Evolutionary conservation across 2,113 vertebrate genomes (phyloP), one percentile per base, ranked within the genome.

Genomic region (Malurus melanocephalus): DNA sequence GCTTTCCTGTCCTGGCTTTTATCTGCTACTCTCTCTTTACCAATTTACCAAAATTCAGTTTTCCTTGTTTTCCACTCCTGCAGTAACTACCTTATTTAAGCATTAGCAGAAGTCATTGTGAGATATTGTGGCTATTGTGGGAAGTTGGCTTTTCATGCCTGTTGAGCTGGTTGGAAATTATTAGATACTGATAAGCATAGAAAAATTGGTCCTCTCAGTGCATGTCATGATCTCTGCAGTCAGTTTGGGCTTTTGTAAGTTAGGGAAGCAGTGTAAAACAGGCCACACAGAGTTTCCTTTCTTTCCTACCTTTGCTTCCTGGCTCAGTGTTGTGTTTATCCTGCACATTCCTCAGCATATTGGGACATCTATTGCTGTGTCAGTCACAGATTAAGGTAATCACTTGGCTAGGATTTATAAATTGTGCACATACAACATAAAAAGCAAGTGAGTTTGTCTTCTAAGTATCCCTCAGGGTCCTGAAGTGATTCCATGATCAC

Each of bases 341-440:
- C 45, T 78, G 30, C 35, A 19, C 0, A 0, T 46, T 45, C 56
- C 49, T 74, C 85, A 80, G 60, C 16, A 7, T 40, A 27, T 9
- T 77, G 62, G 46, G 71, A 6, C 45, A 11, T 27, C 21, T 67
- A 6, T 23, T 22, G 53, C 53, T 67, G 8, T 33, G 56, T 75
- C 85, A 61, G 49, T 78, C 56, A 57, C 14, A 28, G 75, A 52
- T 62, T 13, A 28, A 33, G 13, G 10, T 20, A 73, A 40, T 51
- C 13, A 7, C n/a, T 88, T 56, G 30, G 43, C 55, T 79, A 71
- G 40, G 22, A 16, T 42, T 64, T 52, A 57, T 66, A 18, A 53
- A 11, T 17, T 1, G 0, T 30, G 17, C 13, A 30, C 30, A 28
- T n/a, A 23, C 5, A 87, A 42, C 14, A 9, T 0, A 26, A 89